Evolutionary conservation across 2,888 invertebrate genomes (phyloP), one percentile per base, ranked within the genome.

Genomic region (Nomada fabriciana): DNA sequence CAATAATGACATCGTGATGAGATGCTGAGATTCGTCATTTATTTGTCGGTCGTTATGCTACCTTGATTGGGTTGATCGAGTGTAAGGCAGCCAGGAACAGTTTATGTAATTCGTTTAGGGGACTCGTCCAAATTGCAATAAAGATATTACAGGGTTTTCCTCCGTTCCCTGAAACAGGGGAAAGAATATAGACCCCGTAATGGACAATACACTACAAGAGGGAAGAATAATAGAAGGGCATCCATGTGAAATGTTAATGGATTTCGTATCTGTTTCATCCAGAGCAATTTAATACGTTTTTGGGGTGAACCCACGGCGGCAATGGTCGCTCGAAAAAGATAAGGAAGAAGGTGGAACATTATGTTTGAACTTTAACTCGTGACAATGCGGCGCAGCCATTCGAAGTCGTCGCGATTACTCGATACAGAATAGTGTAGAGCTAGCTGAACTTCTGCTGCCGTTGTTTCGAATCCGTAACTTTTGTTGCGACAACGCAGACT

Each of bases 391-490:
- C 18, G n/a, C 52, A 7, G 29, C 36, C 50, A 13, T 42, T 72
- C 15, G 52, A 72, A 79, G 29, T 72, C 15, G 36, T n/a, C 52
- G 36, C 52, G 80, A 80, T 80, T 80, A 79, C 73, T 79, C 68
- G 67, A 52, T 67, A 57, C 20, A 53, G 20, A 20, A 43, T 43
- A 25, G 55, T 36, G n/a, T 25, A 3, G 52, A 57, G 63, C 60
- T 72, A 57, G 25, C 23, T 23, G 25, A 80, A 79, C 79, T 72
- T 79, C n/a, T 13, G 4, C 20, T 25, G 53, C 11, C 9, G 15
- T 55, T 52, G 57, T 59, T 36, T 23, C 59, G 25, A 50, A 72
- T 68, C 25, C 57, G 20, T 68, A 78, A 63, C 79, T 79, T 42
- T 15, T n/a, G 23, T 20, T 13, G 15, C 76, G 72, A 53, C 72